Evolutionary conservation across 2,888 invertebrate genomes (phyloP).

Genomic region (Nephrotoma guestfalica): DNA sequence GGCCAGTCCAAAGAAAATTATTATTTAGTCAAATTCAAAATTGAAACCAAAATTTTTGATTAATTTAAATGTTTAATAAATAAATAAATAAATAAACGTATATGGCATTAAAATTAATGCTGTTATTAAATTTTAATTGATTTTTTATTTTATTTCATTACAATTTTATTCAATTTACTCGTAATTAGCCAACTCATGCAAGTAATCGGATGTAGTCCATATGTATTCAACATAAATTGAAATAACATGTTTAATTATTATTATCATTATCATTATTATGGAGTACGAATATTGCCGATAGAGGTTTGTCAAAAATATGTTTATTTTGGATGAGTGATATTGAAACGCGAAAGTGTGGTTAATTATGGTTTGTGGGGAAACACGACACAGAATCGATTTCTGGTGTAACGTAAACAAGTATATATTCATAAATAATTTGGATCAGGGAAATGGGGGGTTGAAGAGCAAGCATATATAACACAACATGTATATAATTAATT

Average conservation of each 20-base stretch:
- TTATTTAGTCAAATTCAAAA: background rate
- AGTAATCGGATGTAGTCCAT: background rate
- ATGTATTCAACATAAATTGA: background rate
- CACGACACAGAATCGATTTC: background rate
- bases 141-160: background rate
- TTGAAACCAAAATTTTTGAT: background rate
- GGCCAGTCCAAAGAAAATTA: background rate
- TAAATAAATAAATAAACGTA: background rate
- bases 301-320: background rate
- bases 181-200: background rate
- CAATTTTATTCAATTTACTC: background rate
- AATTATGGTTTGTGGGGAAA: background rate
- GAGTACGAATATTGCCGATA: background rate
- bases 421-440: background rate
- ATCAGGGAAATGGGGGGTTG: background rate
- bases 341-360: background rate
- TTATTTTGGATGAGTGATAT: background rate
- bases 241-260: background rate
- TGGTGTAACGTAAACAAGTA: background rate
- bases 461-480: no score
- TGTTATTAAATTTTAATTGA: background rate
- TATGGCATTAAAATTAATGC: background rate
- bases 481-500: no score
- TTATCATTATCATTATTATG: background rate
- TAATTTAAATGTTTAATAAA: background rate